Conservation (phyloP, 2,113 vertebrate genomes). For the Plectropomus leopardus region DNA sequence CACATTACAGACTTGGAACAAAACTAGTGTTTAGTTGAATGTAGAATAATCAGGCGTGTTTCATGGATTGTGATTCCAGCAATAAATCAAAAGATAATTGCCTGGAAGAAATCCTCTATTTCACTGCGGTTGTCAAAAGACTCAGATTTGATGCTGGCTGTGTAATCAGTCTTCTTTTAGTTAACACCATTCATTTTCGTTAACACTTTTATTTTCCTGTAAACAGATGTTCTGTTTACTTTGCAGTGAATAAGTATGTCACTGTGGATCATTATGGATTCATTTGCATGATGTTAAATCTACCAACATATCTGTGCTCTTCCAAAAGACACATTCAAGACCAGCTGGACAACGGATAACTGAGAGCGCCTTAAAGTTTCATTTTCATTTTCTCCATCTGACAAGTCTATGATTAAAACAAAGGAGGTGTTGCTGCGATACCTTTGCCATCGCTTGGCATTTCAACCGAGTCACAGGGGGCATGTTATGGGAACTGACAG, state of each 20-base stretch:
- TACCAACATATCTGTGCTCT: not conserved
- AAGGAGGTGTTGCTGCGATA: conserved; percentile 23
- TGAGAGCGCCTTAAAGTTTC: not conserved
- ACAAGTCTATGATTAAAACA: conserved; percentile 58
- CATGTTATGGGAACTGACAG: conserved; percentile 64
- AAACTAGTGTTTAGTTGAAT: conserved; percentile 23
- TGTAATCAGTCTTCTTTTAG: conserved; percentile 29
- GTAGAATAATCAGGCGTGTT: conserved; percentile 8
- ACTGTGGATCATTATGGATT: conserved; percentile 12
- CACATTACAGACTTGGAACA: conserved; percentile 16
- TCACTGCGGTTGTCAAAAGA: conserved; percentile 42
- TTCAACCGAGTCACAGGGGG: conserved; percentile 49
- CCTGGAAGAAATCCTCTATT: conserved; percentile 31
- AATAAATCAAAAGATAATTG: conserved; percentile 56
- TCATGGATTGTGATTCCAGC: conserved; percentile 17
- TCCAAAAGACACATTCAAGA: not conserved
- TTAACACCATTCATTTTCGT: conserved; percentile 41
- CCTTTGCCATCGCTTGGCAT: conserved; percentile 48
- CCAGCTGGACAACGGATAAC: not conserved
- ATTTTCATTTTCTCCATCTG: conserved; percentile 33
- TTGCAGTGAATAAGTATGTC: conserved; percentile 28
- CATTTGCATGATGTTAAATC: not conserved
- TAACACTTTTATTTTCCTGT: conserved; percentile 40
- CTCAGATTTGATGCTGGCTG: conserved; percentile 24
- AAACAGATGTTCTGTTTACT: conserved; percentile 47